These are phyloP conservation scores for Panzeria rudis DNA, from an alignment of 2,888 invertebrate genomes.

Conservation along the genomic window DNA sequence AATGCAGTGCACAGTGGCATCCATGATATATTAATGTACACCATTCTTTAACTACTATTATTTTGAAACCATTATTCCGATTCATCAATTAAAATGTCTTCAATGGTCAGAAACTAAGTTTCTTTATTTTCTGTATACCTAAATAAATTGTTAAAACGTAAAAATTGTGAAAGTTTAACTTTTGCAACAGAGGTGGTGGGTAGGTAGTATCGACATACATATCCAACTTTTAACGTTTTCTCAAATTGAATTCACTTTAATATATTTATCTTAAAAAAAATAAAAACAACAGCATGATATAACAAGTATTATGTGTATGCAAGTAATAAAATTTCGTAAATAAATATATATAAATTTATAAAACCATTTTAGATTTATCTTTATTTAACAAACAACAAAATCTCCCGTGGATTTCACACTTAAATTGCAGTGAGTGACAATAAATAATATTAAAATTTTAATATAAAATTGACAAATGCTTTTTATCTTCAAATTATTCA, in stretches of 20 bases:
- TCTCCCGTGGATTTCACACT: background rate
- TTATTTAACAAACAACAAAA: conserved; percentile 3
- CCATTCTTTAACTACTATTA: no score
- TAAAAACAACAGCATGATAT: background rate
- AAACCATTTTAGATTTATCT: conserved; percentile 11
- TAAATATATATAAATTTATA: background rate
- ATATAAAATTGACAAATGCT: background rate
- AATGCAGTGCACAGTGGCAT: background rate
- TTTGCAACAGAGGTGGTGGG: no score
- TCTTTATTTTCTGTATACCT: no score
- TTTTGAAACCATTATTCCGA: no score
- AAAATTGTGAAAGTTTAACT: conserved; percentile 5
- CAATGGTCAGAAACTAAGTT: no score
- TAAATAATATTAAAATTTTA: no score
- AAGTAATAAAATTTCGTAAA: background rate
- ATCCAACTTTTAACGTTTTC: background rate
- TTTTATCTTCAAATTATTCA: no score
- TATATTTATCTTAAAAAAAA: background rate
- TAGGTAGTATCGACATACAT: background rate
- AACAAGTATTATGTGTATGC: background rate
- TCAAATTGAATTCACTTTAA: background rate
- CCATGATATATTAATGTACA: background rate
- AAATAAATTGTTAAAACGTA: background rate
- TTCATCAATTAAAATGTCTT: no score
- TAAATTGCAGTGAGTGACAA: conserved; percentile 14